Evolutionary conservation across 2,797 vertebrate genomes (phyloP).

Genomic region (Ataeniobius toweri): DNA sequence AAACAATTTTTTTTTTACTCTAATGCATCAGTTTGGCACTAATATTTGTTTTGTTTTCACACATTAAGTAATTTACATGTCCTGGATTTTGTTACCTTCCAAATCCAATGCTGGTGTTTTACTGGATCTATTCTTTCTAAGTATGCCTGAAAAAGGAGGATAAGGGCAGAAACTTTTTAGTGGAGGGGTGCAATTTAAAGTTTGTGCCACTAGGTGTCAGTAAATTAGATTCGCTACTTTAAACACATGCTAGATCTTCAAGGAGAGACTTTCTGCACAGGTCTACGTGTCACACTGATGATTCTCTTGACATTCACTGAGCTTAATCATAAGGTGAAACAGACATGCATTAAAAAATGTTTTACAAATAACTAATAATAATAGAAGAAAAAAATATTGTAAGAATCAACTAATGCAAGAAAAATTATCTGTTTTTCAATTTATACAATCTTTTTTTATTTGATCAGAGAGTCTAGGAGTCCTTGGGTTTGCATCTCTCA

Average conservation of each 20-base stretch:
- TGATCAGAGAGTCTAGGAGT: too few species aligned
- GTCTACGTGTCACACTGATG: too few species aligned
- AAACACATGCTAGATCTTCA: background rate
- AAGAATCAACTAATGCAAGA: too few species aligned
- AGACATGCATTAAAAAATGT: too few species aligned
- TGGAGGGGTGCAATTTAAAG: background rate
- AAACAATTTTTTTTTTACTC: background rate
- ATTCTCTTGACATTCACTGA: too few species aligned
- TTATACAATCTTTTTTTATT: too few species aligned
- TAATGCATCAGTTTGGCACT: background rate
- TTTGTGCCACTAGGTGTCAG: conserved; percentile 3
- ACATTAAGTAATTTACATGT: background rate
- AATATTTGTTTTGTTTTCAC: background rate
- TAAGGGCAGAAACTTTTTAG: background rate
- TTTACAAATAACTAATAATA: too few species aligned
- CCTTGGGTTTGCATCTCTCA: too few species aligned
- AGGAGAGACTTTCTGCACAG: background rate
- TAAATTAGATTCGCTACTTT: too few species aligned
- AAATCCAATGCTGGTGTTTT: background rate
- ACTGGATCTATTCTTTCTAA: background rate
- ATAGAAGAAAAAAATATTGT: too few species aligned
- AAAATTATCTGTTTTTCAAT: too few species aligned
- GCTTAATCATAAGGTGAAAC: too few species aligned
- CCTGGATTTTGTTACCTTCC: background rate
- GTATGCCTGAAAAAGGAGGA: background rate